These are phyloP conservation scores for Dunckerocampus dactyliophorus DNA, from an alignment of 2,113 vertebrate genomes.

Conservation along the genomic window DNA sequence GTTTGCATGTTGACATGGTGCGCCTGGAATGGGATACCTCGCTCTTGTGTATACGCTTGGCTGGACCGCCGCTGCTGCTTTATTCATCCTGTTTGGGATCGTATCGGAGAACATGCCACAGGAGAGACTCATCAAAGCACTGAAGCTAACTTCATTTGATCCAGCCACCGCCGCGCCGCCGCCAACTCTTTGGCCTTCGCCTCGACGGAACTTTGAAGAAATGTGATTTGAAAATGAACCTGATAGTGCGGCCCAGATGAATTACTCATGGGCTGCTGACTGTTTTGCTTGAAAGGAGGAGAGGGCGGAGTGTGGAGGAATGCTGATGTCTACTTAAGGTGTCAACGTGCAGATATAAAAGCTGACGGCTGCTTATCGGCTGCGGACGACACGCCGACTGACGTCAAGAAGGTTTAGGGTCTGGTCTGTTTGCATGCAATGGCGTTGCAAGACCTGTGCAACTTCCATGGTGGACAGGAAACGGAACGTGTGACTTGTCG, in stretches of 20 bases:
- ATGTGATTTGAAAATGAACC: conserved; percentile 53
- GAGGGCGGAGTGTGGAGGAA: conserved; percentile 19
- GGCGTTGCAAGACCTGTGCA: conserved; percentile 76
- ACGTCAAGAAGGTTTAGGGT: no score
- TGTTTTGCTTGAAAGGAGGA: conserved; percentile 41
- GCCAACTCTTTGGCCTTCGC: conserved; percentile 27
- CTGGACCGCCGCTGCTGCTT: not conserved
- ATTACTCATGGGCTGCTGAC: conserved; percentile 44
- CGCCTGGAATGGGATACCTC: conserved; percentile 2
- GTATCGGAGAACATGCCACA: conserved; percentile 15
- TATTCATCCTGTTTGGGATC: conserved; percentile 6
- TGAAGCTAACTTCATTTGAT: conserved; percentile 32
- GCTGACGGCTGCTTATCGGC: not conserved
- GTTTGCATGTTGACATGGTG: conserved; percentile 23
- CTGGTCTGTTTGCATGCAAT: conserved; percentile 44
- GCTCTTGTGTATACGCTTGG: not conserved
- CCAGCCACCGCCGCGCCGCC: conserved; percentile 1
- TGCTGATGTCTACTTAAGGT: conserved; percentile 12
- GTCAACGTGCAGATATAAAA: not conserved
- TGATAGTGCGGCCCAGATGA: conserved; percentile 28
- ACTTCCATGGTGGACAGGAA: conserved; percentile 43
- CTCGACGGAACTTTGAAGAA: conserved; percentile 50
- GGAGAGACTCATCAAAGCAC: conserved; percentile 30
- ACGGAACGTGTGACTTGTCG: conserved; percentile 2
- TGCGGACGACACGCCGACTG: not conserved